These are phyloP conservation scores for Myodes glareolus DNA, from an alignment of 2,113 vertebrate genomes.

Conservation along the genomic window DNA sequence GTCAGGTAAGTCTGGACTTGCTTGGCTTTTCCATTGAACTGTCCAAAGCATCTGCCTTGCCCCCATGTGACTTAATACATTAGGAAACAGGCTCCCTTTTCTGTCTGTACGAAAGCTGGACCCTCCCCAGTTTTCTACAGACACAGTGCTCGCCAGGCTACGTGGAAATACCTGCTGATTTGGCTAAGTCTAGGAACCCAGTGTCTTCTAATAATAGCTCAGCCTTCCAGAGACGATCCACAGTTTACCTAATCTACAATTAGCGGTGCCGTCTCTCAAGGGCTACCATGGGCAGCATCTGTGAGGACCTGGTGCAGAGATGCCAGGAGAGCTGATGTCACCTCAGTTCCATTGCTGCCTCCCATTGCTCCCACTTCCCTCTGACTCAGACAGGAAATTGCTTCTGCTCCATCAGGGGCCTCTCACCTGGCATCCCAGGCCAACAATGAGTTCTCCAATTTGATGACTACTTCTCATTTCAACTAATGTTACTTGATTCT, in stretches of 20 bases:
- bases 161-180: neutral
- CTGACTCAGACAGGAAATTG: constrained; percentile 16
- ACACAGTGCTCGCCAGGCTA: neutral
- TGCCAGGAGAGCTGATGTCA: neutral
- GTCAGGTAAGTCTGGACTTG: neutral
- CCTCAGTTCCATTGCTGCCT: no score
- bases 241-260: neutral
- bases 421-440: neutral
- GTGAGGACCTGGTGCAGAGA: neutral
- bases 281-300: neutral
- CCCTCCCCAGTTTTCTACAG: constrained; percentile 1
- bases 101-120: neutral
- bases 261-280: neutral
- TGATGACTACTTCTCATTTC: neutral
- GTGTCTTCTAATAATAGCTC: neutral
- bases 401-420: neutral
- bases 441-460: neutral
- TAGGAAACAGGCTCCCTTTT: neutral
- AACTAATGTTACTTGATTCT: constrained; percentile 11
- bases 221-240: neutral
- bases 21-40: neutral
- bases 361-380: neutral
- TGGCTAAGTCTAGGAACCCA: neutral
- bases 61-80: neutral
- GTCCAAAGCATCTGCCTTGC: neutral